Base-by-base conservation (phyloP, 2,888 invertebrate genomes). In the Rambutsinella grinnellia region DNA sequence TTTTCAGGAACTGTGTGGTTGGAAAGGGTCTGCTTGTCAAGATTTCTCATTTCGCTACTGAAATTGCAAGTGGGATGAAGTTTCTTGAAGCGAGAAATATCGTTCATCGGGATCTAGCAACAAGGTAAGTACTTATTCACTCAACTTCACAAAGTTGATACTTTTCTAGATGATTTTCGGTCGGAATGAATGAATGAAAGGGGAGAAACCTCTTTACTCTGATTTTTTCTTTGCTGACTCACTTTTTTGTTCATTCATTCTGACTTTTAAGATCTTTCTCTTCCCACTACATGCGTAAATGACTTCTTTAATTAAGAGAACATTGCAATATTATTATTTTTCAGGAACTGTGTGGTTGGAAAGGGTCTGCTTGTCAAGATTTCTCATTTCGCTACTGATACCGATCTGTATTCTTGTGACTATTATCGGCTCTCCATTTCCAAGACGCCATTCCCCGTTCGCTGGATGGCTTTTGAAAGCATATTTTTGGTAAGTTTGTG, bases 381-480 rank as follows among this genome's bases (percentile, higher is more conserved):
- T 82, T 92, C 92, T 81, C 94, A 95, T 87, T 94, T 94, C 85
- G 94, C 94, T 49, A 93, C 94, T 19, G 93, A 94, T 88, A 93
- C 93, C 87, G 93, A 94, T 86, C 87, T 91, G 17, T 94, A 94
- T 86, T 89, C 91, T 5, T 88, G 90, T 79, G 95, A 96, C 86
- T 96, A 96, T 87, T 94, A 93, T 88, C 91, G 92, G 85, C 92
- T 93, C 28, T n/a, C n/a, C n/a, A 94, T 93, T 84, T 94, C 93
- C 0, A 93, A 93, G 83, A 91, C 92, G 67, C 91, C 93, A 1
- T 87, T 96, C 83, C 96, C 96, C 0, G 90, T 96, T 68, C 90
- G 96, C 62, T 95, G 95, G 95, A 94, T 95, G 89, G 93, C 95
- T 1, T 94, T 94, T 94, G 95, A 95, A 87, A 92, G 93, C 1